Percentiles rank a stretch among this genome's conserved stretches.
These are phyloP conservation scores for Protophormia terraenovae DNA, from an alignment of 2,888 invertebrate species.

Conservation along the genomic window DNA sequence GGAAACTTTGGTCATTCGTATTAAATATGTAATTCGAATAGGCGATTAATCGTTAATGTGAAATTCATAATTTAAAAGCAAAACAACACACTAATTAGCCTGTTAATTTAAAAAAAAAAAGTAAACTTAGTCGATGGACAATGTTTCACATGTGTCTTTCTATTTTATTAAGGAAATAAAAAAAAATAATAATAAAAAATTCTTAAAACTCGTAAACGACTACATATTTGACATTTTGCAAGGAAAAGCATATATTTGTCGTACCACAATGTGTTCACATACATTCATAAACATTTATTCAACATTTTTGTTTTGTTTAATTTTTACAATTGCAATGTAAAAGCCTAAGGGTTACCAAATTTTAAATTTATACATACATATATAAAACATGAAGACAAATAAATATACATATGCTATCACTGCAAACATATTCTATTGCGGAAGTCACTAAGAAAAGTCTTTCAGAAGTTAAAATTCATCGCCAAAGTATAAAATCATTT, in stretches of 20 bases:
- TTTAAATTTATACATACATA: constrained; percentile 29
- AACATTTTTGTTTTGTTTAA: constrained; percentile 33
- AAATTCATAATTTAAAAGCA: neutral
- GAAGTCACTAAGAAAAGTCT: no score
- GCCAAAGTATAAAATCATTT: no score
- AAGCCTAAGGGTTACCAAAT: constrained; percentile 28
- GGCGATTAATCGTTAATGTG: neutral
- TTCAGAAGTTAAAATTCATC: no score
- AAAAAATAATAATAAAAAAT: neutral
- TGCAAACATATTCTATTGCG: no score
- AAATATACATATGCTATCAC: no score
- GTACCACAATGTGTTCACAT: neutral
- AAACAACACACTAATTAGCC: neutral
- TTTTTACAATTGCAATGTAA: constrained; percentile 48
- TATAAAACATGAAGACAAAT: neutral
- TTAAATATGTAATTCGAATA: neutral
- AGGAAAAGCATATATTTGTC: neutral
- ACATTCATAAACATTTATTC: neutral
- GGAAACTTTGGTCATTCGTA: no score
- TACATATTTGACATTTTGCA: neutral
- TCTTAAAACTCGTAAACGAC: neutral
- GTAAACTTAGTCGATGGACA: neutral
- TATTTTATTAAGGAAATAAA: neutral
- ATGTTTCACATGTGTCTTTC: constrained; percentile 3
- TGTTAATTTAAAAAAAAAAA: neutral